These are phyloP conservation scores for Trypoxylon attenuatum DNA, from an alignment of 2,888 invertebrate species.

Conservation along the genomic window DNA sequence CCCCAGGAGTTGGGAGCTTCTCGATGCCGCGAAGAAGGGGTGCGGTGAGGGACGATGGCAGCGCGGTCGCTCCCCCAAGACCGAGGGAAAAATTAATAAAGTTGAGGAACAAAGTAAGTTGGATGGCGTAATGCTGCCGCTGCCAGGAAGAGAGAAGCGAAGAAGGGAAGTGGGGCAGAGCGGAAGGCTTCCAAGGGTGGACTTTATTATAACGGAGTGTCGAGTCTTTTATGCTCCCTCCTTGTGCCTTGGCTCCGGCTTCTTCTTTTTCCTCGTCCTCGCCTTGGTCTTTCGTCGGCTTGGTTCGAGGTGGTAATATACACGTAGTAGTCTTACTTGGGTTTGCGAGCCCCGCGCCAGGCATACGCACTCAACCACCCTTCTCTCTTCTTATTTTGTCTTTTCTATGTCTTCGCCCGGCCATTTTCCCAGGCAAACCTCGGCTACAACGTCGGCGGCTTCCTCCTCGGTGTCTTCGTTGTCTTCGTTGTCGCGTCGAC, in stretches of 20 bases:
- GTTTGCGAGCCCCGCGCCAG: conserved; percentile 30
- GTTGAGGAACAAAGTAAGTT: conserved; percentile 75
- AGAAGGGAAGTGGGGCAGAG: conserved; percentile 44
- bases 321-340: conserved; percentile 52
- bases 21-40: conserved; percentile 50
- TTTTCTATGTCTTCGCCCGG: conserved; percentile 8
- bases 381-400: conserved; percentile 33
- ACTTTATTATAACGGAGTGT: conserved; percentile 75
- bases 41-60: conserved; percentile 1
- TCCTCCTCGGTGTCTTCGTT: conserved; percentile 24
- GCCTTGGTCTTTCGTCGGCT: conserved; percentile 42
- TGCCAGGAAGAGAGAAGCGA: conserved; percentile 40
- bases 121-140: conserved; percentile 71
- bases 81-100: conserved; percentile 75
- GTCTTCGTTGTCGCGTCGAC: background rate
- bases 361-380: background rate
- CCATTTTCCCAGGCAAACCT: conserved; percentile 1
- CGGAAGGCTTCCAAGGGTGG: conserved; percentile 70
- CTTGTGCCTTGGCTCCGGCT: conserved; percentile 16
- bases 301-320: conserved; percentile 50
- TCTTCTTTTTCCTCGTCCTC: conserved; percentile 44
- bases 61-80: conserved; percentile 65
- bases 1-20: conserved; percentile 40
- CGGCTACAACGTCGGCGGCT: conserved; percentile 11
- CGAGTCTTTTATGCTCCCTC: conserved; percentile 72